Evolutionary conservation across 2,797 vertebrate genomes (phyloP).

Genomic region (Falco columbarius): DNA sequence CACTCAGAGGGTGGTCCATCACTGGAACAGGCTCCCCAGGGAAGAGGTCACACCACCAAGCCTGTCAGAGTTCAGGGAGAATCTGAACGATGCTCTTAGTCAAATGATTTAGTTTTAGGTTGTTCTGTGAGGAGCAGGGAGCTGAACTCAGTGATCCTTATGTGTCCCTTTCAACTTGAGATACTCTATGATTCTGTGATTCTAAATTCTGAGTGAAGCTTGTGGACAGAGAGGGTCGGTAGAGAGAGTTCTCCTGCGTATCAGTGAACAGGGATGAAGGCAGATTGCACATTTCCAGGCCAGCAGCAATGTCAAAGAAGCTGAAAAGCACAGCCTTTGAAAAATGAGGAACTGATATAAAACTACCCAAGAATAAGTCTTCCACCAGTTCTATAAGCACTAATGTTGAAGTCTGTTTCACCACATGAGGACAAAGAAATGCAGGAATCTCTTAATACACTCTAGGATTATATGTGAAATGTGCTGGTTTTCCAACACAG

Average conservation of each 20-base stretch:
- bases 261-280: background rate
- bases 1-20: fast-evolving
- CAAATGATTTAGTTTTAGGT: background rate
- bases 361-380: background rate
- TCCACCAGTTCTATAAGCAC: background rate
- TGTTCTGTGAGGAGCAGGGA: background rate
- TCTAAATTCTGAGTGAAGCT: background rate
- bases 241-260: background rate
- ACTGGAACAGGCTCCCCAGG: background rate
- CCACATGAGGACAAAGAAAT: background rate
- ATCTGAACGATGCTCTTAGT: fast-evolving
- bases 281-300: background rate
- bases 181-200: background rate
- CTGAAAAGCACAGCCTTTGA: background rate
- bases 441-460: background rate
- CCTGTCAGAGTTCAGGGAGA: background rate
- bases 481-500: background rate
- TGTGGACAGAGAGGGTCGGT: background rate
- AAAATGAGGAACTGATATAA: background rate
- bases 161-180: background rate
- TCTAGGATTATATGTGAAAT: background rate
- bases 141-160: background rate
- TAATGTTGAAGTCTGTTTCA: background rate
- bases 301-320: background rate
- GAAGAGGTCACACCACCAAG: background rate